Evolutionary conservation across 2,113 vertebrate genomes (phyloP).

Genomic region (Alligator mississippiensis): DNA sequence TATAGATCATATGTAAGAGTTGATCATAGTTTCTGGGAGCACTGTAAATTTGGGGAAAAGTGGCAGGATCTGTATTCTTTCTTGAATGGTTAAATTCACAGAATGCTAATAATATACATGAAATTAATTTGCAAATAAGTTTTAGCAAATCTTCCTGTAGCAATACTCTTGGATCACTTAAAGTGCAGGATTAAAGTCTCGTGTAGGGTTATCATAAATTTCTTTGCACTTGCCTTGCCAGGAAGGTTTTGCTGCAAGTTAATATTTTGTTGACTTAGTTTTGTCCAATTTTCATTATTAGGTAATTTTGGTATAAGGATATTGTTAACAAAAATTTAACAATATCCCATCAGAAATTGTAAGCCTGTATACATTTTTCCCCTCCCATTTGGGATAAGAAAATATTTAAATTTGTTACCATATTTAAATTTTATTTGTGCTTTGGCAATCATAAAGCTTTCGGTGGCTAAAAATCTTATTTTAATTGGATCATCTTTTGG

Average conservation of each 20-base stretch:
- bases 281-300: constrained; percentile 38
- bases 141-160: constrained; percentile 7
- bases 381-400: constrained; percentile 48
- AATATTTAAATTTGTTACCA: constrained; percentile 32
- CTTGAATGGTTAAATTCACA: not conserved
- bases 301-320: constrained; percentile 46
- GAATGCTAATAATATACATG: not conserved
- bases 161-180: not conserved
- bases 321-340: constrained; percentile 40
- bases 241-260: constrained; percentile 55
- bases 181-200: not conserved
- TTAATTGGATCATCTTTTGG: constrained; percentile 58
- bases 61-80: not conserved
- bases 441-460: constrained; percentile 48
- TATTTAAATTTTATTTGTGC: constrained; percentile 45
- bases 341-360: constrained; percentile 29
- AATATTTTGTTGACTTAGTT: constrained; percentile 31
- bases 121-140: not conserved
- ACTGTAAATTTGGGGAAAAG: too few species aligned
- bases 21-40: not conserved
- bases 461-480: constrained; percentile 9
- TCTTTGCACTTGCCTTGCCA: constrained; percentile 18
- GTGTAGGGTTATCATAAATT: constrained; percentile 8
- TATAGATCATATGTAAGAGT: not conserved
- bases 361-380: constrained; percentile 35